phyloP scores from a whole-genome alignment of 2,888 invertebrate species.

The Acrobasis repandana region DNA sequence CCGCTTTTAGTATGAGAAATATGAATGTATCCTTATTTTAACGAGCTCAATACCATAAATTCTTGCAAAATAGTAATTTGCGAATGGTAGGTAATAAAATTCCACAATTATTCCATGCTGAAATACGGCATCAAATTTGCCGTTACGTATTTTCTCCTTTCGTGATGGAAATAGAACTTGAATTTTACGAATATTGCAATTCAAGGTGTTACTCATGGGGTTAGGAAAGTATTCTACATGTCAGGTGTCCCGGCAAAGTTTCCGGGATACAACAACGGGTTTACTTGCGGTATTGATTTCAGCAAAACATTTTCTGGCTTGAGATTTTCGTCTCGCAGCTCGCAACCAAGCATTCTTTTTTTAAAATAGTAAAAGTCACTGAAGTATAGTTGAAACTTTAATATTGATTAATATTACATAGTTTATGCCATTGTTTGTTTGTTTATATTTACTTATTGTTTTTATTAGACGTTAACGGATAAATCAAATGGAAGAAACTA shows the following conservation, averaged over 20 bases:
- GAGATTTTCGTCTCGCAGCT: neutral
- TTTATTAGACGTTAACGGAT: too few species aligned
- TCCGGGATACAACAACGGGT: neutral
- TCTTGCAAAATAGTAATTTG: slow-evolving; percentile 12
- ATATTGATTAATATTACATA: too few species aligned
- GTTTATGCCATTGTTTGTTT: too few species aligned
- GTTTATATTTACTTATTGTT: too few species aligned
- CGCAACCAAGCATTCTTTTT: neutral
- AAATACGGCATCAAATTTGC: slow-evolving; percentile 3
- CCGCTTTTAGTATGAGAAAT: too few species aligned
- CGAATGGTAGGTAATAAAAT: slow-evolving; percentile 19
- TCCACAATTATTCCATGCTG: slow-evolving; percentile 9
- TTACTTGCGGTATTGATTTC: neutral
- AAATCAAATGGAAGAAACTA: too few species aligned
- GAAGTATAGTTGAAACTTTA: too few species aligned
- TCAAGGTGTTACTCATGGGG: neutral
- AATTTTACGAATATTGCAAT: neutral
- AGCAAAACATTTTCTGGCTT: neutral
- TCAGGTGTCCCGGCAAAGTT: neutral
- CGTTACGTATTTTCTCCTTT: too few species aligned
- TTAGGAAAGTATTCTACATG: neutral
- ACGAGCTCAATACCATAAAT: neutral
- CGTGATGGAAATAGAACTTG: too few species aligned
- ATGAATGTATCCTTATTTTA: too few species aligned
- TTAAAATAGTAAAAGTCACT: too few species aligned